Conservation (phyloP, 2,797 vertebrate genomes). For the Pipistrellus pygmaeus region DNA sequence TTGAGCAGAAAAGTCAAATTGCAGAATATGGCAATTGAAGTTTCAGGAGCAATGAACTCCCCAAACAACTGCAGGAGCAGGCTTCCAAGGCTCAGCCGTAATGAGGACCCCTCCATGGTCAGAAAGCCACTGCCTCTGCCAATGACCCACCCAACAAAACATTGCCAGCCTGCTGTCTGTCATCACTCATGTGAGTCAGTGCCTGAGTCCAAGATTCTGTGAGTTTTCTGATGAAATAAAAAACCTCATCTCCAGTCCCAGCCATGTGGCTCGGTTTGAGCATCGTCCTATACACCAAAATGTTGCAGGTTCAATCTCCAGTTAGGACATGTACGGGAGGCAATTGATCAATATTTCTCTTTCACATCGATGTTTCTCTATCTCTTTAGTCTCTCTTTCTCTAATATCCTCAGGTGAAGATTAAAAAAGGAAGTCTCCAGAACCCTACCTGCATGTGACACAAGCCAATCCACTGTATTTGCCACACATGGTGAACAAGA, state of each 20-base stretch:
- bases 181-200: background rate
- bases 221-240: background rate
- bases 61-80: background rate
- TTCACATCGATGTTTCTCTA: too few relatives aligned
- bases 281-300: background rate
- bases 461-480: background rate
- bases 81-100: background rate
- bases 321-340: background rate
- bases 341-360: background rate
- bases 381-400: background rate
- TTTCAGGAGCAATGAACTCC: background rate
- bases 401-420: background rate
- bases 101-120: background rate
- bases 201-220: background rate
- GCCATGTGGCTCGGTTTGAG: background rate
- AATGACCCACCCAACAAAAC: background rate
- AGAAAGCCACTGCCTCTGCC: background rate
- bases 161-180: background rate
- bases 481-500: constrained; percentile 31
- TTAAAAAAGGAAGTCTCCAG: background rate
- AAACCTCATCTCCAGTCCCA: background rate
- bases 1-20: background rate
- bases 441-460: background rate
- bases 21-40: background rate
- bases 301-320: background rate